Evolutionary conservation across 2,113 vertebrate species (phyloP).

Genomic region (Tetraodon nigroviridis): DNA sequence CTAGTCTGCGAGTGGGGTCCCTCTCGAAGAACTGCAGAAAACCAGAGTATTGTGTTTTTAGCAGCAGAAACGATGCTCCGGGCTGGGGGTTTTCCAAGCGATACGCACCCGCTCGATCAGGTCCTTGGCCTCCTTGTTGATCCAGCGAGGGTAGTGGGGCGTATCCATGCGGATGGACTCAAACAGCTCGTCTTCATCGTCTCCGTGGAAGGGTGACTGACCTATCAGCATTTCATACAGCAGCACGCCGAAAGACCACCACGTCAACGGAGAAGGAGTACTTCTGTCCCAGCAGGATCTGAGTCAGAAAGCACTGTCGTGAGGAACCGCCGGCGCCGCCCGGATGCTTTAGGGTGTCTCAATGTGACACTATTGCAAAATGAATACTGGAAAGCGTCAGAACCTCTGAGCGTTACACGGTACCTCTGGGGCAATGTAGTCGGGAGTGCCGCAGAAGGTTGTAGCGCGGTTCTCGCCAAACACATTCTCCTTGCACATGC

Average conservation of each 20-base stretch:
- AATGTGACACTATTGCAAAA: neutral
- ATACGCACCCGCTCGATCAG: constrained; percentile 86
- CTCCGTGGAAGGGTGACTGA: constrained; percentile 96
- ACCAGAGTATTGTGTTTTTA: neutral
- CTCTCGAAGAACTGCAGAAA: constrained; percentile 87
- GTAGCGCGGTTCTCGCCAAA: constrained; percentile 86
- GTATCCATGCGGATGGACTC: constrained; percentile 95
- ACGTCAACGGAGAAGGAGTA: constrained; percentile 97
- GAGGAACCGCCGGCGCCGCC: neutral
- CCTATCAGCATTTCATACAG: constrained; percentile 97
- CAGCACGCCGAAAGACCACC: constrained; percentile 98
- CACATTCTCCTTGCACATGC: constrained; percentile 97
- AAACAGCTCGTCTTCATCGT: constrained; percentile 95
- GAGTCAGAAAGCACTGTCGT: neutral
- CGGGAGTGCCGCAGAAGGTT: constrained; percentile 96
- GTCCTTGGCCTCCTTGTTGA: constrained; percentile 91
- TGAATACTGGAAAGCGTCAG: constrained; percentile 8
- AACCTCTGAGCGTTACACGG: neutral
- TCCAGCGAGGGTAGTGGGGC: constrained; percentile 96
- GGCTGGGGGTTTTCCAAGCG: neutral
- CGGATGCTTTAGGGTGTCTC: neutral
- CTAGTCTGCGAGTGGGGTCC: constrained; percentile 84
- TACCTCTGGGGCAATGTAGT: constrained; percentile 91
- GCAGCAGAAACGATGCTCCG: neutral
- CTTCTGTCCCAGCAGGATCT: constrained; percentile 91